Evolutionary conservation across 2,888 invertebrate genomes (phyloP), one percentile per base, ranked within the genome.

Genomic region (Pardosa pseudoannulata): DNA sequence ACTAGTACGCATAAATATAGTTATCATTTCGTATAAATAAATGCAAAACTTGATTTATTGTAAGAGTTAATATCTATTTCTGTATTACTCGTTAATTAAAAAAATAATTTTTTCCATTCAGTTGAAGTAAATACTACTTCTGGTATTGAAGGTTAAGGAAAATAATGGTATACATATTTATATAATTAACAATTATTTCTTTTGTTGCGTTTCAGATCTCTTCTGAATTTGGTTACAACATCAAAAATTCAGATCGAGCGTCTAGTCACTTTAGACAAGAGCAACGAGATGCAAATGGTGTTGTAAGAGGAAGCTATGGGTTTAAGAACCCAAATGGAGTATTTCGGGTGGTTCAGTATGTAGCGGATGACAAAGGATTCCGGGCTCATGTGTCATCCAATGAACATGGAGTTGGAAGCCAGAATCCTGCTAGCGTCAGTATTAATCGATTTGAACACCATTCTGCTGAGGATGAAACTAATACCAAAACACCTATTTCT

Each of bases 291-390:
- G 16, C 13, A 16, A 75, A 76, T 31, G 87, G 87, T 1, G 76
- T 80, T 31, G 80, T 87, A 11, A 71, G 80, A 76, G 87, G 87
- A 29, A 87, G 87, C 29, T 87, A 87, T 19, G 87, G 87, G 6
- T 65, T 87, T 31, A 75, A 56, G 56, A 74, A 73, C 50, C 71
- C 75, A 2, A 68, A 36, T 27, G 87, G 87, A 36, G 31, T 39
- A 13, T 80, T 76, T 19, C 64, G 87, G 0, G 16, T 80, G 0
- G 87, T 87, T 13, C 36, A 71, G 1, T 87, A 87, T 56, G 50
- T 79, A 11, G 87, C 87, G 5, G 87, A 87, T 65, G 80, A 79
- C 13, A 76, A 75, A 31, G 87, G 87, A 16, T 87, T 87, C 29
- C 29, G 87, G 23, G 87, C 80, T 46, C 71, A 80, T 7, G 23